phyloP scores from a whole-genome alignment of 2,113 vertebrate genomes.

The Seriola quinqueradiata region DNA sequence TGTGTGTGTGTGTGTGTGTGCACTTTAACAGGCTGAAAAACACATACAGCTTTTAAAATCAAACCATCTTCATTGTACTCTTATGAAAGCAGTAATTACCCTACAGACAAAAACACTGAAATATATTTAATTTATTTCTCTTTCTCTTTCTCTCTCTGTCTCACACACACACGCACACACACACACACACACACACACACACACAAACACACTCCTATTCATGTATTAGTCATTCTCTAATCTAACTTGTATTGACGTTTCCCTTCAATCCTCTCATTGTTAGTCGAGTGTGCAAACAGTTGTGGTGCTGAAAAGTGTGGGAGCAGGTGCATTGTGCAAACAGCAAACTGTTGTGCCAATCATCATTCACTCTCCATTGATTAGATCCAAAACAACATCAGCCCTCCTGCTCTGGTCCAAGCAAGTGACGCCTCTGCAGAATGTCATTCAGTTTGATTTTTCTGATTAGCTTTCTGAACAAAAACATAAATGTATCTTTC shows the following conservation, averaged over 20 bases:
- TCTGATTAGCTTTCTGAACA: conserved; percentile 5
- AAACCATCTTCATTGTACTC: not conserved
- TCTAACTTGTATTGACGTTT: conserved; percentile 34
- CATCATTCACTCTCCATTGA: conserved; percentile 39
- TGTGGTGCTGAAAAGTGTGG: conserved; percentile 11
- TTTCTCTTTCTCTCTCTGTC: not conserved
- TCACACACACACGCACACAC: conserved; percentile 6
- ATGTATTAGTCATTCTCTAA: conserved; percentile 7
- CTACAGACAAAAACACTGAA: conserved; percentile 3
- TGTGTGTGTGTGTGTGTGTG: not conserved
- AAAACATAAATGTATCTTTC: conserved; percentile 16
- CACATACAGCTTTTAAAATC: conserved; percentile 29
- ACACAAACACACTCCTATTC: conserved; percentile 9
- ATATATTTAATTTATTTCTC: not conserved
- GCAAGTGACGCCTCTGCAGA: conserved; percentile 31
- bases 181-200: not conserved
- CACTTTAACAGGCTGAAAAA: not conserved
- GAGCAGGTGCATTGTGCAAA: conserved; percentile 50
- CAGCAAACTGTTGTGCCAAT: conserved; percentile 27
- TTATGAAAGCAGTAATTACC: conserved; percentile 20
- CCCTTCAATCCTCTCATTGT: conserved; percentile 24
- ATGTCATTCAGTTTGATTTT: conserved; percentile 28
- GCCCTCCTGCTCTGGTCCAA: conserved; percentile 20
- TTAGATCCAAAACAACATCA: conserved; percentile 51
- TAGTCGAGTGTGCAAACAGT: conserved; percentile 27